Base-by-base conservation (phyloP, 1,140 invertebrate species). In the Formica selysi region DNA sequence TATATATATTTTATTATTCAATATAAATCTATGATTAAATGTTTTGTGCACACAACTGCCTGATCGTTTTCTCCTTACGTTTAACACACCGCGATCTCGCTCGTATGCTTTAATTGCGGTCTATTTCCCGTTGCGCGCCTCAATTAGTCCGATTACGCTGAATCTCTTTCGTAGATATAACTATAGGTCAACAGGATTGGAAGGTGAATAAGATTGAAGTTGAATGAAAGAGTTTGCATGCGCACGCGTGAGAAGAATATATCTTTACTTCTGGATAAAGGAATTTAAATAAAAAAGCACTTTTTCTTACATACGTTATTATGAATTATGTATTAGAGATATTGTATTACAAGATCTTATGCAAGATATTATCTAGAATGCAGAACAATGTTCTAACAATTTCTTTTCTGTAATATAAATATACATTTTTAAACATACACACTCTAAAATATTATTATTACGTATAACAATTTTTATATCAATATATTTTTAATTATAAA, bases 71-170 rank as follows among this genome's bases (percentile, higher is more conserved):
- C 44, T 38, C 5, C 4, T 68, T 13, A 57, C 32, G 44, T 79
- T 22, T 8, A 54, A 36, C 2, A 8, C 68, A 38, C 4, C 44
- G 26, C 29, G 26, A 19, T 32, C 67, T 68, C 8, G 11, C 8
- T 5, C 7, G n/a, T 79, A 54, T 2, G 32, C 41, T 79, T 68
- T 80, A 71, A 71, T 80, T 80, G 64, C 36, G 29, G 13, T 68
- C 8, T 57, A 70, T 71, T 80, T n/a, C 11, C 3, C 22, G 11
- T 71, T 70, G 48, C 48, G 11, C 32, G 65, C 3, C 2, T 71
- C 78, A 41, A 71, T 81, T 81, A 81, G 26, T 36, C 38, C 44
- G n/a, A 68, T 80, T 80, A 70, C 22, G 2, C 19, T 3, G 19
- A 81, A 59, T 81, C 38, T 0, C 51, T 81, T 71, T 71, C 11